Conservation (phyloP, 2,113 vertebrate genomes). For the Regulus satrapa region DNA sequence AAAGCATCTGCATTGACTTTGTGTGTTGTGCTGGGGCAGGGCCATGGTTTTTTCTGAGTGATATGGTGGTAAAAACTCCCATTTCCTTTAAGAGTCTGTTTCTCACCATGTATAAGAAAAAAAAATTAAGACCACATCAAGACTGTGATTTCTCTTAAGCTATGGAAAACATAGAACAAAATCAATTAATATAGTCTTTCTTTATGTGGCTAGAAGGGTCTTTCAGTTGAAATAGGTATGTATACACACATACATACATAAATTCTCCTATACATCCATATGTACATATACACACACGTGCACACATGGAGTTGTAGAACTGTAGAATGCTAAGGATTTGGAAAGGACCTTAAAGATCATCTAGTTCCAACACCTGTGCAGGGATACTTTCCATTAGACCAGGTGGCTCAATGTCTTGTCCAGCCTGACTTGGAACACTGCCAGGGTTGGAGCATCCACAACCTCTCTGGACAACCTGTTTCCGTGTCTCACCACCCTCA, state of each 20-base stretch:
- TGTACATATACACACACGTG: accelerated
- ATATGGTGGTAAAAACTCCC: neutral
- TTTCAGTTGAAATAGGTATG: neutral
- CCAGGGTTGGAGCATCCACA: neutral
- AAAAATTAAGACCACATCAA: neutral
- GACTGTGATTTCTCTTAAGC: neutral
- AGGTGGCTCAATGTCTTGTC: neutral
- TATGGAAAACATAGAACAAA: neutral
- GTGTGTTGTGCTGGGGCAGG: neutral
- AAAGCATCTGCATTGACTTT: neutral
- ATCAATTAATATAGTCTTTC: neutral
- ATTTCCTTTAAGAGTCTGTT: neutral
- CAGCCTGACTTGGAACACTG: neutral
- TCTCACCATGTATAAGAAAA: neutral
- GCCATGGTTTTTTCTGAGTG: neutral
- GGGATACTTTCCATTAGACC: neutral
- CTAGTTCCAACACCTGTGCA: neutral
- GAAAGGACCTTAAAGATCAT: neutral
- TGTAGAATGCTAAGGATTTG: neutral
- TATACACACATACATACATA: accelerated
- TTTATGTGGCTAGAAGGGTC: neutral
- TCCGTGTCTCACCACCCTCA: neutral
- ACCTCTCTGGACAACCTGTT: neutral
- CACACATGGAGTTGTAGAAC: neutral
- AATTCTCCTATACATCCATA: neutral